These are phyloP conservation scores for Teleogryllus oceanicus DNA, from an alignment of 2,888 invertebrate genomes.

Conservation along the genomic window DNA sequence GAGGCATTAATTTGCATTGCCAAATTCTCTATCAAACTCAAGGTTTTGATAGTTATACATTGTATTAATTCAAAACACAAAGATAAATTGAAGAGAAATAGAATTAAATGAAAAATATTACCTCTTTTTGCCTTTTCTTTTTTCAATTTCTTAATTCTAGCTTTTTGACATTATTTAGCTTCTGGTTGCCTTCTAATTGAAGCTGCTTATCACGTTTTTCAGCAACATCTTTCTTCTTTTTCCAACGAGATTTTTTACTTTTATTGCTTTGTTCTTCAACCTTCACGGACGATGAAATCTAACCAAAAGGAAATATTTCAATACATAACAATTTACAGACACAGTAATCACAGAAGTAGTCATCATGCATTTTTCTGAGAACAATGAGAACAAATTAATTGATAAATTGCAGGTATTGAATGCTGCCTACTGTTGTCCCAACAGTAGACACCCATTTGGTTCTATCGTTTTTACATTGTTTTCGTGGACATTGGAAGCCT, in stretches of 20 bases:
- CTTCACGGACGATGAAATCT: conserved; percentile 28
- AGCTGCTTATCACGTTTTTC: conserved; percentile 62
- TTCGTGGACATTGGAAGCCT: too few relatives aligned
- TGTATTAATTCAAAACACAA: neutral
- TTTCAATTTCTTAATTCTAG: conserved; percentile 65
- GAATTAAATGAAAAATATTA: conserved; percentile 29
- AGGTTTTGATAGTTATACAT: neutral
- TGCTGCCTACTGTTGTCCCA: too few relatives aligned
- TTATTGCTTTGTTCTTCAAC: conserved; percentile 40
- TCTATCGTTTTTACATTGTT: too few relatives aligned
- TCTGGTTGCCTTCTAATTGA: conserved; percentile 66
- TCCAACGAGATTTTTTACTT: conserved; percentile 48
- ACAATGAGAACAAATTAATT: too few relatives aligned
- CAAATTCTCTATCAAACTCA: too few relatives aligned
- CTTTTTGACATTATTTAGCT: conserved; percentile 58
- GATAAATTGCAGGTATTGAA: too few relatives aligned
- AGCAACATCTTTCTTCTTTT: conserved; percentile 46
- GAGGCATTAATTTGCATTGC: too few relatives aligned
- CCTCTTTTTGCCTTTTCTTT: conserved; percentile 54
- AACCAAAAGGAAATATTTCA: conserved; percentile 20
- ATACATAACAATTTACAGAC: neutral
- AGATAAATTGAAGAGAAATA: neutral
- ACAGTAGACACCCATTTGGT: too few relatives aligned
- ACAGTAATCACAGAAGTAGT: too few relatives aligned
- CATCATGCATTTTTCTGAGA: too few relatives aligned